phyloP scores from a whole-genome alignment of 37 sponge, comb jelly and placozoan species.

The Cladorhizidae sp. region DNA sequence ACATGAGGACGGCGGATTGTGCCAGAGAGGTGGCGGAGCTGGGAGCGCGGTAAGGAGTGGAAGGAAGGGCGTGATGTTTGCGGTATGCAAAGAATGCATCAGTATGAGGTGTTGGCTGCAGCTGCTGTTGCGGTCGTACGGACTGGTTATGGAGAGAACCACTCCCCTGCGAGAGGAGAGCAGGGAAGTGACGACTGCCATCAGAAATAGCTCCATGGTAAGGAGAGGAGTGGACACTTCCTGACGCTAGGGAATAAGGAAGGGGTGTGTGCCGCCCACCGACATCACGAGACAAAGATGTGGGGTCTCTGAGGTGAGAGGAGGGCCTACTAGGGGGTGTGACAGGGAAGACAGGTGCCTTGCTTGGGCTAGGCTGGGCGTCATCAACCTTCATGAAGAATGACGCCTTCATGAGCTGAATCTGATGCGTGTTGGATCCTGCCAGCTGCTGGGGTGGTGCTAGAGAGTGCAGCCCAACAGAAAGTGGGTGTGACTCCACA shows the following conservation, averaged over 20 bases:
- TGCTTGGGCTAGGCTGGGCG: not conserved
- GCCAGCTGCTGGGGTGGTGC: constrained; percentile 59
- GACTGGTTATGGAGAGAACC: no score
- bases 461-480: not conserved
- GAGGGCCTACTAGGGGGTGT: not conserved
- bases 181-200: not conserved
- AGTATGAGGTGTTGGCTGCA: no score
- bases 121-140: no score
- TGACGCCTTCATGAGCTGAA: constrained; percentile 94
- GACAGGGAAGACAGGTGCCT: not conserved
- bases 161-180: no score
- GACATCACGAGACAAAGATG: not conserved
- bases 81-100: no score
- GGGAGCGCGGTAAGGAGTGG: not conserved
- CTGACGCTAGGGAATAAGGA: not conserved
- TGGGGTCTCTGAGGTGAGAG: not conserved
- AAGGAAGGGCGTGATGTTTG: not conserved
- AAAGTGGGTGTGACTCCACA: not conserved
- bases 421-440: constrained; percentile 56
- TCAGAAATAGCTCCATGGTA: not conserved
- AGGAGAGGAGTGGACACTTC: not conserved
- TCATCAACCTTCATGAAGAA: constrained; percentile 65
- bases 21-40: not conserved
- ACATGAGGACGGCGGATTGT: constrained; percentile 27
- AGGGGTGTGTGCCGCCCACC: not conserved